These are phyloP conservation scores for Oncopodura yosiiana DNA, from an alignment of 1,140 invertebrate genomes.

Conservation along the genomic window DNA sequence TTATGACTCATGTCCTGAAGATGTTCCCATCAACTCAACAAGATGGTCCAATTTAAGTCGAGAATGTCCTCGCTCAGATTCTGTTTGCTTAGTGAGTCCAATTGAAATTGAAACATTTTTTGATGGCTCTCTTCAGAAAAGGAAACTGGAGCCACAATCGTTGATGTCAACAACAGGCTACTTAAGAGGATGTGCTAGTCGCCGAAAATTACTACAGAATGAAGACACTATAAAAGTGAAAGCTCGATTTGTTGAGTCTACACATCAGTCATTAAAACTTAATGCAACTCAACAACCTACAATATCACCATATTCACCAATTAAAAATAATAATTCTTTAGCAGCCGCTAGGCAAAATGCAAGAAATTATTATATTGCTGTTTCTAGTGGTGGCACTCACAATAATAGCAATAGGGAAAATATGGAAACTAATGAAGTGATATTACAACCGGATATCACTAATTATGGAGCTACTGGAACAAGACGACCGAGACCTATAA, in stretches of 20 bases:
- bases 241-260: not conserved
- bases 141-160: constrained; percentile 10
- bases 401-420: no score
- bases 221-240: constrained; percentile 12
- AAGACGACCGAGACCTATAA: not conserved
- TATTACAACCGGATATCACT: not conserved
- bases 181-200: constrained; percentile 29
- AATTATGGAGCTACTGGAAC: not conserved
- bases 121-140: constrained; percentile 16
- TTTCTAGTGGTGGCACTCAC: no score
- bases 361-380: no score
- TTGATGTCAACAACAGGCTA: constrained; percentile 15
- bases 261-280: not conserved
- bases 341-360: no score
- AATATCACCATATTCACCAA: not conserved
- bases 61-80: constrained; percentile 26
- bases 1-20: constrained; percentile 17
- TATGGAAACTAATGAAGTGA: not conserved
- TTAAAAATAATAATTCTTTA: no score
- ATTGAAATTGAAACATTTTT: constrained; percentile 24
- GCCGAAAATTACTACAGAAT: constrained; percentile 18
- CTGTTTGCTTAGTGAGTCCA: constrained; percentile 23
- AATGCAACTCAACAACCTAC: constrained; percentile 1
- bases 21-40: constrained; percentile 6
- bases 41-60: constrained; percentile 12